phyloP scores from a whole-genome alignment of 2,797 vertebrate species.

The Pangasius sanitwongsei region DNA sequence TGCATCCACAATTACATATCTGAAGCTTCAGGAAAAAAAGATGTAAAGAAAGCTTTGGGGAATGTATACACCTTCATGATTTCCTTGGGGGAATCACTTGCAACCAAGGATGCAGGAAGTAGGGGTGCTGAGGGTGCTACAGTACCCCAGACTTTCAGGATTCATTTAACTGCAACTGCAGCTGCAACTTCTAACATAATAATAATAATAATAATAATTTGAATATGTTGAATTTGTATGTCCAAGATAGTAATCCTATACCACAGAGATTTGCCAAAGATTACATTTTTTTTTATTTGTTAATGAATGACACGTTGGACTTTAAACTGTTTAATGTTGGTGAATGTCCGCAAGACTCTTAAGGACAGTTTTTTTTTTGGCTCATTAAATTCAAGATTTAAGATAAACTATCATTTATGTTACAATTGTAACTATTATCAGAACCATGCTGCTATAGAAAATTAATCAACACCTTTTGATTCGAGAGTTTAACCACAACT shows the following conservation, averaged over 20 bases:
- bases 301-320: neutral
- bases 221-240: neutral
- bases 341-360: neutral
- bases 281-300: neutral
- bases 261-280: neutral
- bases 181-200: neutral
- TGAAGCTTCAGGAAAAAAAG: neutral
- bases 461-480: neutral
- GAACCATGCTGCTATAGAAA: neutral
- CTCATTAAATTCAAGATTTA: neutral
- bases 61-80: neutral
- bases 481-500: neutral
- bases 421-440: neutral
- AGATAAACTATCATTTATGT: neutral
- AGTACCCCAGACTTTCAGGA: neutral
- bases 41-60: neutral
- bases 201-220: neutral
- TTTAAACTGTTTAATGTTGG: neutral
- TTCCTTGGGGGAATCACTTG: neutral
- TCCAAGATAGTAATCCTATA: neutral
- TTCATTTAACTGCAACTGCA: neutral
- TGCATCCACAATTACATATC: neutral
- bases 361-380: neutral
- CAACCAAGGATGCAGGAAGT: neutral
- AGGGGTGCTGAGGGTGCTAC: too few species aligned